These are phyloP conservation scores for Morbakka virulenta DNA, from an alignment of 30 jellyfish, hydroid and myxozoan genomes.

Conservation along the genomic window DNA sequence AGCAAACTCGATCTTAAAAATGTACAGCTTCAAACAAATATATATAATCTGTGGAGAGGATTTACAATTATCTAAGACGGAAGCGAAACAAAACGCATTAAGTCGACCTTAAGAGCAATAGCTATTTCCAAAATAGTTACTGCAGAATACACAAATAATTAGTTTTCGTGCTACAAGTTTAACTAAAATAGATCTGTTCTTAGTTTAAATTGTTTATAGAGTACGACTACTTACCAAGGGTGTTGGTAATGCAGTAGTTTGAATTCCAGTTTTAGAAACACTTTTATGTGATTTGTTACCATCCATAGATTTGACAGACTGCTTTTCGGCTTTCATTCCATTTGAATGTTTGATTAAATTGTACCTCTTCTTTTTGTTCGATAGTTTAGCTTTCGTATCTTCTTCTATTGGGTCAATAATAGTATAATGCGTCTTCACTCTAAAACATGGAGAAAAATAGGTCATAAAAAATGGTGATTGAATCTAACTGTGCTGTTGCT, in stretches of 20 bases:
- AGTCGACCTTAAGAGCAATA: too few relatives aligned
- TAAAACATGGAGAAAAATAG: not conserved
- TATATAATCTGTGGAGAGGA: too few relatives aligned
- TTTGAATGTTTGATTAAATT: conserved; percentile 11
- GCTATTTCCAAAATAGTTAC: too few relatives aligned
- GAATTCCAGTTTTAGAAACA: not conserved
- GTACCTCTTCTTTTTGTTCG: conserved; percentile 53
- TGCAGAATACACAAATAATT: too few relatives aligned
- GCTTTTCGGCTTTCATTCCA: not conserved
- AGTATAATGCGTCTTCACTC: conserved; percentile 52
- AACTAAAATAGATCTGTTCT: too few relatives aligned
- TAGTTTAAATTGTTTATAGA: too few relatives aligned
- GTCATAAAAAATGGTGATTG: not conserved
- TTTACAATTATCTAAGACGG: too few relatives aligned
- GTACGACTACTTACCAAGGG: not conserved
- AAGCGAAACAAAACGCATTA: too few relatives aligned
- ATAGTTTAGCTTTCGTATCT: conserved; percentile 44
- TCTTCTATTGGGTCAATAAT: conserved; percentile 63
- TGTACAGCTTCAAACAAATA: too few relatives aligned
- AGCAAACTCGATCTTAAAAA: too few relatives aligned
- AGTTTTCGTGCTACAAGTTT: too few relatives aligned
- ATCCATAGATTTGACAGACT: too few relatives aligned
- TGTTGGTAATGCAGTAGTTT: not conserved
- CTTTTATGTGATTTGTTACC: not conserved
- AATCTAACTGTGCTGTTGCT: not conserved